phyloP scores from a whole-genome alignment of 2,888 invertebrate species.

The Harpalus rufipes region DNA sequence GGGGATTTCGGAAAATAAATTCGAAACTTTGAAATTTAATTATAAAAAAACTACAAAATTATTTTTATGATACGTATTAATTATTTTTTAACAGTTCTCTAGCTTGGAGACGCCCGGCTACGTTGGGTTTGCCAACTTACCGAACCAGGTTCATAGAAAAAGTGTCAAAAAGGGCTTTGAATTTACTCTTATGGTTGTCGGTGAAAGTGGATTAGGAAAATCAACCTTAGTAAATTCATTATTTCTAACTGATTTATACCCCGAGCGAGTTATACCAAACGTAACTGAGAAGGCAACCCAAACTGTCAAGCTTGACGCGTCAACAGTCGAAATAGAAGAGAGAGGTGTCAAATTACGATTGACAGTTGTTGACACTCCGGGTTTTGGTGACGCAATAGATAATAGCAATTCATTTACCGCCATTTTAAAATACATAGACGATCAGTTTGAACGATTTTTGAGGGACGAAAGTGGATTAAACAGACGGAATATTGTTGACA shows the following conservation, averaged over 20 bases:
- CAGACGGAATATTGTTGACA: slow-evolving; percentile 96
- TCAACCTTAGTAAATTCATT: slow-evolving; percentile 97
- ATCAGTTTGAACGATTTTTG: slow-evolving; percentile 95
- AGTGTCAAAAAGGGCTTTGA: slow-evolving; percentile 99
- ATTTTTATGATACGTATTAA: no score
- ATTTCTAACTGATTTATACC: slow-evolving; percentile 96
- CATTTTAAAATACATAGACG: slow-evolving; percentile 97
- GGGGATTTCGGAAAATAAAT: no score
- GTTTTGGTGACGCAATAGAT: slow-evolving; percentile 96
- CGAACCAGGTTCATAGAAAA: slow-evolving; percentile 97
- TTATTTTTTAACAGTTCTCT: slow-evolving; percentile 82
- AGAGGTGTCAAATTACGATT: slow-evolving; percentile 94
- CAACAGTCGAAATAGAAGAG: slow-evolving; percentile 98
- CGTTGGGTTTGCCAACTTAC: slow-evolving; percentile 96
- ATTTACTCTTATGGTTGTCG: slow-evolving; percentile 96
- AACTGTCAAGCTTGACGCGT: slow-evolving; percentile 95
- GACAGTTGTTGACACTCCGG: slow-evolving; percentile 97
- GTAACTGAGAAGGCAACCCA: slow-evolving; percentile 92
- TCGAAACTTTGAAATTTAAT: no score
- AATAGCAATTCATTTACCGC: slow-evolving; percentile 96
- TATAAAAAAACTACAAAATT: no score
- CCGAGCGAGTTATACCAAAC: slow-evolving; percentile 93
- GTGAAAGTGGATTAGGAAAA: slow-evolving; percentile 93
- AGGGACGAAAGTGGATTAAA: slow-evolving; percentile 97
- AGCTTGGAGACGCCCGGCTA: slow-evolving; percentile 93